Conservation (phyloP, 2,113 vertebrate genomes). For the Sturnus vulgaris region DNA sequence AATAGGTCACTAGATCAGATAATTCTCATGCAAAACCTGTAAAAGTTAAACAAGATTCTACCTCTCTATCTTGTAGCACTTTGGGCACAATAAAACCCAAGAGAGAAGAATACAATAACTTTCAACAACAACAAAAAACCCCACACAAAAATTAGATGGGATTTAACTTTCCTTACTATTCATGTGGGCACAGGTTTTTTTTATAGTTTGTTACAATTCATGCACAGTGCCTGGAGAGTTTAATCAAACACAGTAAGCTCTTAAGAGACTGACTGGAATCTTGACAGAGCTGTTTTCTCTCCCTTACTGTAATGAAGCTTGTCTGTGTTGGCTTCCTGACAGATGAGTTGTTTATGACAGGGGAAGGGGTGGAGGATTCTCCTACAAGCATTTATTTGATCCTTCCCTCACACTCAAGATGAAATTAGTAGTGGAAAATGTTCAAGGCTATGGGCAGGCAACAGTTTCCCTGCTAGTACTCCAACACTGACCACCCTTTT, state of each 20-base stretch:
- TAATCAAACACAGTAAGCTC: not conserved
- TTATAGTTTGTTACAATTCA: not conserved
- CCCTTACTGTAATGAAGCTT: not conserved
- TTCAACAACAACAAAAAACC: accelerated
- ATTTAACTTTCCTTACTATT: not conserved
- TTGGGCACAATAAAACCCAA: not conserved
- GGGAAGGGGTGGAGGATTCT: not conserved
- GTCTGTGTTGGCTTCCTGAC: not conserved
- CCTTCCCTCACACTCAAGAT: not conserved
- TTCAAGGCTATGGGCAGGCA: not conserved
- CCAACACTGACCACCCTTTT: not conserved
- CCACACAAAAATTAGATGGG: not conserved
- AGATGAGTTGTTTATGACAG: not conserved
- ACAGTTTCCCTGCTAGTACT: not conserved
- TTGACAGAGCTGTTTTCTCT: not conserved
- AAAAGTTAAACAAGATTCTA: not conserved
- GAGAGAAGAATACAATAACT: not conserved
- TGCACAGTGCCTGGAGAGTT: not conserved
- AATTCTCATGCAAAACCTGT: not conserved
- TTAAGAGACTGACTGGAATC: not conserved
- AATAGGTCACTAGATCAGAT: not conserved
- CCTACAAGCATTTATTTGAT: not conserved
- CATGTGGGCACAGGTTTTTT: not conserved
- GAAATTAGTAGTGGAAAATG: not conserved
- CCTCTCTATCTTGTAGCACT: not conserved